These are phyloP conservation scores for Nephrotoma appendiculata DNA, from an alignment of 2,888 invertebrate genomes.

Conservation along the genomic window DNA sequence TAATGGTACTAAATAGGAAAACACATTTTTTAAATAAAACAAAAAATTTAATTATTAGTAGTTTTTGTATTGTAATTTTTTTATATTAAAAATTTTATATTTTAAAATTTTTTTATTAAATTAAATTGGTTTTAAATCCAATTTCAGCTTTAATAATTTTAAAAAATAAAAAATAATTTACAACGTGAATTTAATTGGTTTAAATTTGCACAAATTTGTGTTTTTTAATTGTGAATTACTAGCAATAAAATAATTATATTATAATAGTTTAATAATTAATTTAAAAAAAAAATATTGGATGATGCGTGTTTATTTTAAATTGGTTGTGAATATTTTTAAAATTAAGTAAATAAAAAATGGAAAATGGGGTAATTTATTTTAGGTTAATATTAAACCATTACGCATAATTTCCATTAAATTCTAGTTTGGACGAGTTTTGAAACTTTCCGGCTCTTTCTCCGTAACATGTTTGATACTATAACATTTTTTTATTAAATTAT, in stretches of 20 bases:
- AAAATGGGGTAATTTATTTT: neutral
- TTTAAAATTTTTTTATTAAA: neutral
- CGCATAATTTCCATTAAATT: too few relatives aligned
- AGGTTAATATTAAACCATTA: neutral
- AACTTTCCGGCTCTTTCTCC: too few relatives aligned
- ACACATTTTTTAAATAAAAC: neutral
- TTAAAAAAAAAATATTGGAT: neutral
- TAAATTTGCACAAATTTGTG: neutral
- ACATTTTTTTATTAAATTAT: too few relatives aligned
- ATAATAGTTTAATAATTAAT: neutral
- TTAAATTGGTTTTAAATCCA: neutral
- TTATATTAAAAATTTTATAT: neutral
- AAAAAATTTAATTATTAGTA: neutral
- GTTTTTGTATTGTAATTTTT: neutral
- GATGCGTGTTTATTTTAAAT: neutral
- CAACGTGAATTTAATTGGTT: too few relatives aligned
- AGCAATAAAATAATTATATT: neutral
- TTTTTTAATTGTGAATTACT: neutral
- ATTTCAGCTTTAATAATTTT: neutral
- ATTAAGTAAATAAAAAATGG: neutral
- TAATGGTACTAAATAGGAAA: neutral
- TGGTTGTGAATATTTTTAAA: neutral
- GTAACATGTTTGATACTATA: too few relatives aligned
- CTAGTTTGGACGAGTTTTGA: too few relatives aligned
- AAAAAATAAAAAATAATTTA: too few relatives aligned